Evolutionary conservation across 2,888 invertebrate genomes (phyloP).

Genomic region (Odontothrips loti): DNA sequence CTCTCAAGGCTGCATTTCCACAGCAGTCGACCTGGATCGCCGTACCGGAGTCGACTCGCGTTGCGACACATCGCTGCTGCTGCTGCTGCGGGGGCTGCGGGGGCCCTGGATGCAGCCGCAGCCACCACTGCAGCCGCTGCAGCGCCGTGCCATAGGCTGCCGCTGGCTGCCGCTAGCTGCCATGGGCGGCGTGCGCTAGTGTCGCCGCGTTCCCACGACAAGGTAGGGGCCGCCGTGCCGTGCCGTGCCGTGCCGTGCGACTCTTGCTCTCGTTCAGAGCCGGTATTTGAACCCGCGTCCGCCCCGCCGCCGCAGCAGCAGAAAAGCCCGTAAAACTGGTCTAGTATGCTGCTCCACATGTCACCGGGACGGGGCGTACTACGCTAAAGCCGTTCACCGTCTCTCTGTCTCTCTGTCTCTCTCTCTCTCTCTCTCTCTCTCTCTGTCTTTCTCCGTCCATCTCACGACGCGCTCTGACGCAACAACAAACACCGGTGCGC

Average conservation of each 20-base stretch:
- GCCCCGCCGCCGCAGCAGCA: background rate
- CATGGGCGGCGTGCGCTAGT: background rate
- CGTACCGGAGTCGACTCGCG: background rate
- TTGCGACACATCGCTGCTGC: no score
- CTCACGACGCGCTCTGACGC: background rate
- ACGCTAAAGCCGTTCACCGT: no score
- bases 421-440: background rate
- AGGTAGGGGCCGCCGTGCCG: background rate
- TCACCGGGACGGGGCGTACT: no score
- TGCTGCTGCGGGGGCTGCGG: conserved; percentile 30
- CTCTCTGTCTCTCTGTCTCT: no score
- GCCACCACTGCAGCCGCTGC: background rate
- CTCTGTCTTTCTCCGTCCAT: background rate
- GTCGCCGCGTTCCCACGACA: no score
- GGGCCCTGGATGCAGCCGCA: conserved; percentile 22
- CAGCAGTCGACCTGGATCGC: conserved; percentile 11
- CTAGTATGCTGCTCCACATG: background rate
- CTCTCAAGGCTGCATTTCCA: conserved; percentile 16
- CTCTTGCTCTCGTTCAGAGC: no score
- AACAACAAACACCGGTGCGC: background rate
- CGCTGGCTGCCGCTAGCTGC: background rate
- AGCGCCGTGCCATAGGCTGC: background rate
- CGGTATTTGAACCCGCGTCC: no score
- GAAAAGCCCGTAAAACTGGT: background rate
- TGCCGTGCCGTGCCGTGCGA: background rate